Conservation (phyloP, 2,113 vertebrate species). For the Stigmatopora argus region DNA sequence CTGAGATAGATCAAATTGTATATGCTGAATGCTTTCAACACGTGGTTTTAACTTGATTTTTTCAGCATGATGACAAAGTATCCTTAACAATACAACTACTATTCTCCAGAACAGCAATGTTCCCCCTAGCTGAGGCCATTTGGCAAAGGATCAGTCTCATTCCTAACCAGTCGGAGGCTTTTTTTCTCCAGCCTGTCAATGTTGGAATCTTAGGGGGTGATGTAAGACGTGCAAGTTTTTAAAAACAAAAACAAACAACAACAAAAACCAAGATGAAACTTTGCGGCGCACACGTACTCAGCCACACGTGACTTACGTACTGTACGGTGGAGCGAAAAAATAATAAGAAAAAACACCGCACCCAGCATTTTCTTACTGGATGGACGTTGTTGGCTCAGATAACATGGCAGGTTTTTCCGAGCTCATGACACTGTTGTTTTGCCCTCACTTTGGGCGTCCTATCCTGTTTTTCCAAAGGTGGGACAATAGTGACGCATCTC, state of each 20-base stretch:
- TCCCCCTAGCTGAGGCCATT: constrained; percentile 52
- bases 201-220: constrained; percentile 48
- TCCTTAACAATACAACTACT: not conserved
- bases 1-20: constrained; percentile 12
- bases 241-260: constrained; percentile 30
- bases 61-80: constrained; percentile 33
- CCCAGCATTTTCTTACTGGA: not conserved
- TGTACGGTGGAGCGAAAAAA: not conserved
- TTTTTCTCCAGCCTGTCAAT: constrained; percentile 55
- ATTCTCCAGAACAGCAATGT: constrained; percentile 4
- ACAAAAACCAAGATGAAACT: constrained; percentile 9
- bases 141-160: constrained; percentile 65
- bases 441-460: constrained; percentile 41
- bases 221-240: constrained; percentile 29
- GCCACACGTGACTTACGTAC: constrained; percentile 6
- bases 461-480: constrained; percentile 39
- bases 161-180: constrained; percentile 48
- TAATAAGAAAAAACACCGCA: not conserved
- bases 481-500: constrained; percentile 41
- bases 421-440: constrained; percentile 16
- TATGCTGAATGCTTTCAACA: too few relatives aligned
- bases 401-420: constrained; percentile 23
- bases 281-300: constrained; percentile 21
- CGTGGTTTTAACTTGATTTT: constrained; percentile 13
- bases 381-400: constrained; percentile 23